Evolutionary conservation across 1,140 invertebrate genomes (phyloP).

Genomic region (Zaprionus kolodkinae): DNA sequence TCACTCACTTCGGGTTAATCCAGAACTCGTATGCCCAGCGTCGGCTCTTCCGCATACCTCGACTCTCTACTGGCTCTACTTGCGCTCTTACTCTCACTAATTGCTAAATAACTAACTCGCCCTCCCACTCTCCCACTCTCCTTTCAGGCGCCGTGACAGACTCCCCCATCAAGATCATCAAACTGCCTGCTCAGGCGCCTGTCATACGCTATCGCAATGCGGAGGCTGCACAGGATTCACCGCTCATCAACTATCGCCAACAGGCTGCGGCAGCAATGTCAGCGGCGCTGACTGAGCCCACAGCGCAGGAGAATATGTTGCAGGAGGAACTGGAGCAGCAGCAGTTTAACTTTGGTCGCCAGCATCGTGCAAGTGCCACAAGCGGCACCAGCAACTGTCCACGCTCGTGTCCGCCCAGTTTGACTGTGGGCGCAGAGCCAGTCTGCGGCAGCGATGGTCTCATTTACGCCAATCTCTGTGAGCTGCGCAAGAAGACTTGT

Average conservation of each 20-base stretch:
- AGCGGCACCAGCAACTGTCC: constrained; percentile 87
- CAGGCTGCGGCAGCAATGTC: constrained; percentile 59
- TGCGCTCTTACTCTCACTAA: no score
- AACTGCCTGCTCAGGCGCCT: constrained; percentile 73
- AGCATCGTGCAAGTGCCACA: constrained; percentile 66
- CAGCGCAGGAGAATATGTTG: constrained; percentile 62
- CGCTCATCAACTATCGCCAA: constrained; percentile 69
- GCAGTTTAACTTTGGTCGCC: constrained; percentile 53
- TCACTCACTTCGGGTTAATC: constrained; percentile 49
- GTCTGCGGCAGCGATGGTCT: constrained; percentile 94
- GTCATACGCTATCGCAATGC: constrained; percentile 78
- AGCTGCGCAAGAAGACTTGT: constrained; percentile 96
- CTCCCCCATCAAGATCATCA: constrained; percentile 80
- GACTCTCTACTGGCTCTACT: neutral
- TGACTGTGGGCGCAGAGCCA: constrained; percentile 88
- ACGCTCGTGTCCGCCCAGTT: constrained; percentile 90
- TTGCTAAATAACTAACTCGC: neutral
- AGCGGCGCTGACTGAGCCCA: constrained; percentile 37
- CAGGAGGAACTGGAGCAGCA: constrained; percentile 67
- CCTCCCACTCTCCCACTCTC: neutral
- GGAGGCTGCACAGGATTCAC: constrained; percentile 68
- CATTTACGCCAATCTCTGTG: constrained; percentile 95
- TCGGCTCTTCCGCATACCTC: constrained; percentile 60
- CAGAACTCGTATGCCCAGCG: constrained; percentile 63
- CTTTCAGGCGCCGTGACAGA: constrained; percentile 69